These are phyloP conservation scores for Pristionchus exspectatus DNA, from an alignment of 2,888 invertebrate species.

Conservation along the genomic window DNA sequence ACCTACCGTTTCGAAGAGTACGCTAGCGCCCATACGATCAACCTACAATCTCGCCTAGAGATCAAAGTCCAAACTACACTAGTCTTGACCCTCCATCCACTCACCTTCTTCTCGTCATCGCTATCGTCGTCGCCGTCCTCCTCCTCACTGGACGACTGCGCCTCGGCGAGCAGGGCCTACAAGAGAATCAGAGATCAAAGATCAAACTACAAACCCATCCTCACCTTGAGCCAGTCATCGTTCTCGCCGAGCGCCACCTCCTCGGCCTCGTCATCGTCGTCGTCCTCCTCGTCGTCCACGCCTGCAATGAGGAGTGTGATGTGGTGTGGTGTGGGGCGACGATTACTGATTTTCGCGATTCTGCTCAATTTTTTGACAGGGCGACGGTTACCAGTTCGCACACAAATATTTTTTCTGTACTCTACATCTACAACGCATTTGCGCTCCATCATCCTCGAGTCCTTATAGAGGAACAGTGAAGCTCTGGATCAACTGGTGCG, in stretches of 20 bases:
- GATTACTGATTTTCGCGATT: neutral
- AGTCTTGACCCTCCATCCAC: slow-evolving; percentile 12
- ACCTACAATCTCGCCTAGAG: neutral
- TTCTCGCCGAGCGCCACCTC: slow-evolving; percentile 57
- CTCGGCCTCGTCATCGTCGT: slow-evolving; percentile 62
- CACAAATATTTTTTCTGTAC: slow-evolving; percentile 9
- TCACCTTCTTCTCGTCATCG: slow-evolving; percentile 52
- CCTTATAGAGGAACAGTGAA: no score
- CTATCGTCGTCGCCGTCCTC: slow-evolving; percentile 59
- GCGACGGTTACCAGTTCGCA: slow-evolving; percentile 13
- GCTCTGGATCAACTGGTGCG: no score
- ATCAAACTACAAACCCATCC: neutral
- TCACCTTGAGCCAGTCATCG: slow-evolving; percentile 64
- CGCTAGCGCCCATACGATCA: no score
- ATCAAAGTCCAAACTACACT: neutral
- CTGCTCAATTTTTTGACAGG: neutral
- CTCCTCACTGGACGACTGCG: slow-evolving; percentile 63
- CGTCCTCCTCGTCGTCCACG: slow-evolving; percentile 73
- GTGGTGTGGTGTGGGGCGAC: neutral
- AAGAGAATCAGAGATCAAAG: neutral
- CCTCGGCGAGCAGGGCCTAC: slow-evolving; percentile 69
- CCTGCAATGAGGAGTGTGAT: slow-evolving; percentile 56
- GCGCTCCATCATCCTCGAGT: no score
- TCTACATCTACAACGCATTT: no score
- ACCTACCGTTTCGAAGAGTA: no score